Evolutionary conservation across 1,140 invertebrate genomes (phyloP).

Genomic region (Orchestia grillus): DNA sequence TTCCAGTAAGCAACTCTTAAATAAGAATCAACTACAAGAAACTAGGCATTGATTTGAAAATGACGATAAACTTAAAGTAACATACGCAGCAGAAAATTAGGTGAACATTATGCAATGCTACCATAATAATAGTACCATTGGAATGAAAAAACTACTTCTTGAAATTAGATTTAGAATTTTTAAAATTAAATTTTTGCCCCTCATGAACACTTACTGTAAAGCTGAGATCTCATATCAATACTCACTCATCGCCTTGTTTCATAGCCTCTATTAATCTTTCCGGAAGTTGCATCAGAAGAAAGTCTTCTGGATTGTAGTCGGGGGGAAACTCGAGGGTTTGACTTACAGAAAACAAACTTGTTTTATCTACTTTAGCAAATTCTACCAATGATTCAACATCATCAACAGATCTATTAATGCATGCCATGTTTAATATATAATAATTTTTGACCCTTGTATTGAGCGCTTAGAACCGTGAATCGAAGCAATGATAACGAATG

Average conservation of each 20-base stretch:
- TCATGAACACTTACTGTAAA: too few species aligned
- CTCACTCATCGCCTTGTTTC: slow-evolving; percentile 58
- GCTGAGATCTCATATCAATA: background rate
- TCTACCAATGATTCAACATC: slow-evolving; percentile 61
- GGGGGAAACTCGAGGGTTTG: slow-evolving; percentile 60
- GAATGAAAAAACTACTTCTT: too few species aligned
- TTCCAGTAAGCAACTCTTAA: too few species aligned
- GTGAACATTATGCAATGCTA: too few species aligned
- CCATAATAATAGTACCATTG: too few species aligned
- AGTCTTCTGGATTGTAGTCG: background rate
- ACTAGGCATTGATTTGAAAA: too few species aligned
- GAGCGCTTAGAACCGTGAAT: background rate
- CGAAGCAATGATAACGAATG: too few species aligned
- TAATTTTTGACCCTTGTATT: background rate
- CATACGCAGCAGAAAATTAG: too few species aligned
- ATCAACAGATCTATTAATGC: slow-evolving; percentile 57
- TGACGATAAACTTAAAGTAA: too few species aligned
- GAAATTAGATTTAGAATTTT: too few species aligned
- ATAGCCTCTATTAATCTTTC: slow-evolving; percentile 39
- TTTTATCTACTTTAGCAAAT: slow-evolving; percentile 60
- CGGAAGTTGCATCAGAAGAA: slow-evolving; percentile 56
- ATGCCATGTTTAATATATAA: background rate
- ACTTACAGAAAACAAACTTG: slow-evolving; percentile 45
- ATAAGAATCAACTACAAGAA: too few species aligned
- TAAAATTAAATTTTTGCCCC: too few species aligned